Base-by-base conservation (phyloP, 30 jellyfish, hydroid and myxozoan species). In the Turritopsis rubra region DNA sequence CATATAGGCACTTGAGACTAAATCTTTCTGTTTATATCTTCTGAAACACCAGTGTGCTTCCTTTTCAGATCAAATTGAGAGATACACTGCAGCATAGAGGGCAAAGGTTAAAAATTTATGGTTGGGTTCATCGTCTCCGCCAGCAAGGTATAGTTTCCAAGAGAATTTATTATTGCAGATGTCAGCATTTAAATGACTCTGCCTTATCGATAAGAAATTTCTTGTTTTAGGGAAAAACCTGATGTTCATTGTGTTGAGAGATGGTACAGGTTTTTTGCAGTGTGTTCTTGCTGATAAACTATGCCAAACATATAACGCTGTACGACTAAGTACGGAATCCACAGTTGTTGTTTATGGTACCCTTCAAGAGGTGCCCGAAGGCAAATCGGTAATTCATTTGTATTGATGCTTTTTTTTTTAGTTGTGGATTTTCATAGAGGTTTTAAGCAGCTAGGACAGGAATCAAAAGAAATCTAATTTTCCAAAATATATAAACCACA, bases 221-320 rank as follows among this genome's bases (percentile, higher is more conserved):
- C 75, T 3, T 41, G 60, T 41, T 41, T 29, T 66, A 95, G 99
- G 99, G 1, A 95, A 88, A 75, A 95, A 87, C 81, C 80, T 95
- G 77, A 95, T 95, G 99, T 95, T 95, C 52, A 72, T 95, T 21
- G 92, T 90, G 25, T 85, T 95, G 52, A 72, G 99, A 77, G 99
- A 95, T 90, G 99, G 99, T 18, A 90, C 99, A 7, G 99, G 99
- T 8, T 95, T 90, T 78, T 75, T 95, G 66, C 99, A 95, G 73
- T 95, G 98, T 41, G 88, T 95, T 4, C 65, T 95, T 52, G n/a
- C 97, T 29, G 98, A 95, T 29, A 85, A 95, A 81, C 85, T 93
- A 83, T 95, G 97, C 41, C 99, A 89, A 52, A 89, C 96, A 0
- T 95, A 88, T 88, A 81, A 95, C 75, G 99, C 98, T 71, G 90